Base-by-base conservation (phyloP, 1,140 invertebrate genomes). In the Agraylea sexmaculata region DNA sequence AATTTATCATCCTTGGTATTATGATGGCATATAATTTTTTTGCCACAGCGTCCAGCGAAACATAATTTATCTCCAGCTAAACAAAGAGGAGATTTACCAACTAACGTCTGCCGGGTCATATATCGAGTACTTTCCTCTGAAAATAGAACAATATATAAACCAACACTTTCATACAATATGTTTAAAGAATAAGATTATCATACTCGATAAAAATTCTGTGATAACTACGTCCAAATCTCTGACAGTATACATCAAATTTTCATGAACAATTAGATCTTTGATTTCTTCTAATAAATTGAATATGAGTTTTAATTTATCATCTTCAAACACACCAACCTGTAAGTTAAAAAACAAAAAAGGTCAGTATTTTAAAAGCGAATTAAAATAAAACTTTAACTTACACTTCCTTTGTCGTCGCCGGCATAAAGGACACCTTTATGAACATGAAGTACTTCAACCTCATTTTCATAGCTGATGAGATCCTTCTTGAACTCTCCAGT, bases 321-420 rank as follows among this genome's bases (percentile, higher is more conserved):
- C 51, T 40, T 60, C 53, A 43, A 55, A 66, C 8, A 63, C 48
- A 28, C 52, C 53, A 8, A 63, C 50, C 62, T 65, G 41, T 28
- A 54, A 55, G 41, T 38, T 15, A 49, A 34, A 25, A 31, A 37
- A 37, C n/a, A n/a, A n/a, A 12, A 23, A 25, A 13, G 11, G 11
- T 11, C 11, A 3, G 15, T 25, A 10, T 1, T 11, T 10, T 6
- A 15, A 22, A 27, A 21, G 17, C 37, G 32, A 16, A 25, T 23
- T 27, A n/a, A 17, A 21, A 42, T 35, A n/a, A n/a, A n/a, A n/a
- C 35, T 20, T 16, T 27, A 16, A 54, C 56, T 56, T 54, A 69
- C 66, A 43, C 55, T 55, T 46, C 66, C 65, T 54, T 62, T 54
- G 34, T 62, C 58, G 41, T 69, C 63, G 11, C 61, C 62, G 33